Evolutionary conservation across 2,113 vertebrate species (phyloP).

Genomic region (Hyperopisus bebe): DNA sequence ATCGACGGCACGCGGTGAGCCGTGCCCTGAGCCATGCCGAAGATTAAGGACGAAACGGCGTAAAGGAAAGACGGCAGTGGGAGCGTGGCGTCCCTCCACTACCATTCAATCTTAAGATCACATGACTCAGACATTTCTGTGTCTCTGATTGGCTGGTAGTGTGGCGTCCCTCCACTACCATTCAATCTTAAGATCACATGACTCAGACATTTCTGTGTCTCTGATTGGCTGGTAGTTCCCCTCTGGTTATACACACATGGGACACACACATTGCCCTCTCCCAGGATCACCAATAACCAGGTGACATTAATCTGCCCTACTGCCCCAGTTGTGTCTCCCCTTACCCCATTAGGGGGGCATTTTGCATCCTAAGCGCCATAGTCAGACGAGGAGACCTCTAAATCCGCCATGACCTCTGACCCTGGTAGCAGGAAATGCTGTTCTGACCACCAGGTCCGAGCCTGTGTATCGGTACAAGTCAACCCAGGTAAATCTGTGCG

Average conservation of each 20-base stretch:
- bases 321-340: conserved; percentile 23
- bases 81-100: too few species aligned
- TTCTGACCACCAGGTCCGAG: background rate
- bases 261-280: background rate
- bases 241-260: background rate
- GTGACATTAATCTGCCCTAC: conserved; percentile 36
- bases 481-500: background rate
- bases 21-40: background rate
- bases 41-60: conserved; percentile 1
- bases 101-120: background rate
- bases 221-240: background rate
- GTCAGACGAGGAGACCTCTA: conserved; percentile 30
- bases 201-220: background rate
- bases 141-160: background rate
- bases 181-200: background rate
- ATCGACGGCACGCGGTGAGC: conserved; percentile 28
- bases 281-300: background rate
- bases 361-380: conserved; percentile 28
- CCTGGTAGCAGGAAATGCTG: background rate
- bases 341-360: conserved; percentile 28
- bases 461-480: background rate
- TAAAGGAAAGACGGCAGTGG: conserved; percentile 39
- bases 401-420: conserved; percentile 22
- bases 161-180: background rate
- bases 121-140: background rate